Base-by-base conservation (phyloP, 2,113 vertebrate genomes). In the Coregonus clupeaformis region DNA sequence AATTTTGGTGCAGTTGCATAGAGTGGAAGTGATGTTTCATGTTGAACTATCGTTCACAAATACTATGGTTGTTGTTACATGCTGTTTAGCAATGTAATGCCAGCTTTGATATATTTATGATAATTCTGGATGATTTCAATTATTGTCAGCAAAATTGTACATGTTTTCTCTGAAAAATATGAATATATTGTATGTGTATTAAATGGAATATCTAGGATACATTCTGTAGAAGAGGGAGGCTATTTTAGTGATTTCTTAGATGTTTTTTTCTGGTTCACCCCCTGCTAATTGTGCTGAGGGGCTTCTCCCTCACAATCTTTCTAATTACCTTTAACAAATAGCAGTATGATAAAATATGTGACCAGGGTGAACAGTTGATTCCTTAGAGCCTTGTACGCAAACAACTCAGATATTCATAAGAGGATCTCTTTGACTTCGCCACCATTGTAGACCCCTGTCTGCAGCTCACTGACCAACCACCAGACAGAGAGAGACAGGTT, bases 41-140 rank as follows among this genome's bases (percentile, higher is more conserved):
- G 87, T 89, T 77, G 69, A 89, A 92, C 90, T 89, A 92, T 85
- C 75, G 76, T 90, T 85, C 4, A 27, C 89, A 90, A 91, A 92
- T 89, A 90, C 88, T 84, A 82, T 16, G 88, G 68, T 80, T 80
- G 87, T 90, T 88, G 81, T 72, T 65, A 70, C 69, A 36, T 59
- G 30, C 81, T 68, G 72, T 80, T 84, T 84, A 81, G 85, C 78
- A 75, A 86, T 79, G 83, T 81, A 62, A 69, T 65, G 67, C 72
- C 62, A 67, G 76, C 4, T 77, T 76, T 49, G 59, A 62, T 24
- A 22, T 62, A 11, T 20, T 6, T 12, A 62, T 18, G 16, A 59
- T n/a, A 18, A 9, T 65, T n/a, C 22, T 4, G 63, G 7, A 25
- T 22, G 18, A 22, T 60, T 2, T 60, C n/a, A 18, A 4, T 60